Percentiles rank a stretch among this genome's conserved stretches.
These are phyloP conservation scores for Halisarca cf. caerulea DNA, from an alignment of 37 sponge, comb jelly and placozoan genomes.

Conservation along the genomic window DNA sequence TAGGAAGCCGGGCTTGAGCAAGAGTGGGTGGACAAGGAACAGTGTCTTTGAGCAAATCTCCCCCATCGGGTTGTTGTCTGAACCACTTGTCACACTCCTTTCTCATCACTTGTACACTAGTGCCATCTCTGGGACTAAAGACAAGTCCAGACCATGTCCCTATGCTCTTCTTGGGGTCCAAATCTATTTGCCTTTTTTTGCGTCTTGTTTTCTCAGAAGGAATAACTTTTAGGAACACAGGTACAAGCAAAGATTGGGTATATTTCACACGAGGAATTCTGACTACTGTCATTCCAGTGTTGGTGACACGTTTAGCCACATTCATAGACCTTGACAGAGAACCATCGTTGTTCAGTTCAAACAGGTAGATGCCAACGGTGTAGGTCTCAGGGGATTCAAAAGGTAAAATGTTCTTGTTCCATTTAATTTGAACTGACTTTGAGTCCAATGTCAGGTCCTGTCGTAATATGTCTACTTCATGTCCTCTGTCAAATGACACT, in stretches of 20 bases:
- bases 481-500: conserved; percentile 44
- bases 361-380: conserved; percentile 40
- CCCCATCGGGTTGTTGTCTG: not conserved
- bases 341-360: not conserved
- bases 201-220: not conserved
- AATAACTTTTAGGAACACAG: not conserved
- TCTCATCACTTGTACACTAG: not conserved
- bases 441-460: not conserved
- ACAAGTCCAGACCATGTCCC: conserved; percentile 7
- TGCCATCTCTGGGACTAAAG: not conserved
- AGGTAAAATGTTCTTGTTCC: conserved; percentile 21
- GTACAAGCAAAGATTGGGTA: not conserved
- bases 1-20: conserved; percentile 3
- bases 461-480: conserved; percentile 26
- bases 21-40: conserved; percentile 32
- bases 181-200: not conserved
- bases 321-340: not conserved
- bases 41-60: too few relatives aligned
- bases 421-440: not conserved
- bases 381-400: not conserved
- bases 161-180: not conserved
- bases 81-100: not conserved
- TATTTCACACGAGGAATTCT: not conserved
- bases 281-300: not conserved
- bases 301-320: not conserved